phyloP scores from a whole-genome alignment of 2,888 invertebrate species.

The Drosophila eohydei region DNA sequence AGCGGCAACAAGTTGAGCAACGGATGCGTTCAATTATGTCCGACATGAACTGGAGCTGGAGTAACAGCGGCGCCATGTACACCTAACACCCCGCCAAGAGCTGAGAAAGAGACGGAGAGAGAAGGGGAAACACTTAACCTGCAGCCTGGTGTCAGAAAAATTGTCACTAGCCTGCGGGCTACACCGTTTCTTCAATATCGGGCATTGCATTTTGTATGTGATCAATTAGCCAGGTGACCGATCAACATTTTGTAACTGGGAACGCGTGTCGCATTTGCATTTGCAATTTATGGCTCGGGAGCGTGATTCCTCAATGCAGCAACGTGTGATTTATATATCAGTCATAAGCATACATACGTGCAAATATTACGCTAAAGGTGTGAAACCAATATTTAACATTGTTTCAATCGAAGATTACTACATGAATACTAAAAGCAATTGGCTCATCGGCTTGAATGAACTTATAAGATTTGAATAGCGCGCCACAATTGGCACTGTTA shows the following conservation, averaged over 20 bases:
- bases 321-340: slow-evolving; percentile 48
- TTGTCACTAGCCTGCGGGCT: slow-evolving; percentile 56
- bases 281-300: slow-evolving; percentile 38
- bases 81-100: slow-evolving; percentile 11
- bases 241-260: slow-evolving; percentile 1
- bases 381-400: slow-evolving; percentile 19
- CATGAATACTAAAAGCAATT: not conserved
- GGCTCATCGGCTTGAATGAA: not conserved
- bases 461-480: slow-evolving; percentile 2
- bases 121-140: not conserved
- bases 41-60: slow-evolving; percentile 21
- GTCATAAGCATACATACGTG: slow-evolving; percentile 19
- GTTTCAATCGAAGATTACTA: slow-evolving; percentile 2
- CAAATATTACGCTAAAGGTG: slow-evolving; percentile 36
- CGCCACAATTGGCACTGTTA: slow-evolving; percentile 5
- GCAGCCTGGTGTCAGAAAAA: slow-evolving; percentile 59
- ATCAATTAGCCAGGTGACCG: slow-evolving; percentile 34
- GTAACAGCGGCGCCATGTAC: slow-evolving; percentile 36
- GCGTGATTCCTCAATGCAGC: slow-evolving; percentile 54
- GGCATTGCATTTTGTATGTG: slow-evolving; percentile 41
- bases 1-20: slow-evolving; percentile 66
- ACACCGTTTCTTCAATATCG: slow-evolving; percentile 43
- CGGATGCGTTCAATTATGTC: slow-evolving; percentile 70
- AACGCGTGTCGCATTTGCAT: slow-evolving; percentile 50
- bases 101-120: not conserved